Evolutionary conservation across 92 coral and sea anemone species (phyloP).

Genomic region (Plumapathes pennacea): DNA sequence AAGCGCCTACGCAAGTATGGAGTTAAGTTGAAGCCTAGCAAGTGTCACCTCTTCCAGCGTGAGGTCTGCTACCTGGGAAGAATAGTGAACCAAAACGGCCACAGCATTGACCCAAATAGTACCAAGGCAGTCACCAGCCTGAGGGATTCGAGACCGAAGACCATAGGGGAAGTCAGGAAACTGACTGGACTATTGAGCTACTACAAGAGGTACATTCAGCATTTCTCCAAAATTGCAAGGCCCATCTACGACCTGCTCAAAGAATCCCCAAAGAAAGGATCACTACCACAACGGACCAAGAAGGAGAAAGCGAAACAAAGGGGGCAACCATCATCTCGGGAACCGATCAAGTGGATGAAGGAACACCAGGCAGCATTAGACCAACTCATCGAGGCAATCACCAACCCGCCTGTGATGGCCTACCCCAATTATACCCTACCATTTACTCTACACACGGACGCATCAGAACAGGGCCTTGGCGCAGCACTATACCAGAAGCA

Average conservation of each 20-base stretch:
- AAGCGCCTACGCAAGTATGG: constrained; percentile 36
- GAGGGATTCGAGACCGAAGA: constrained; percentile 47
- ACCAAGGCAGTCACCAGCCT: constrained; percentile 40
- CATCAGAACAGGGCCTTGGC: constrained; percentile 37
- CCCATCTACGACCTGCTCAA: constrained; percentile 50
- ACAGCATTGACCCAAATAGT: constrained; percentile 40
- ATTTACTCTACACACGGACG: constrained; percentile 32
- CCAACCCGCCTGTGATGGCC: constrained; percentile 45
- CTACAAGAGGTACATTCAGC: constrained; percentile 43
- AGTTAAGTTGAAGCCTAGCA: constrained; percentile 51
- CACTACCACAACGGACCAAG: not conserved
- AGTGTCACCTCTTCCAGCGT: constrained; percentile 40
- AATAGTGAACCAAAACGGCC: constrained; percentile 42
- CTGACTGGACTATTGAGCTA: constrained; percentile 60
- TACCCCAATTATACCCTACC: constrained; percentile 35
- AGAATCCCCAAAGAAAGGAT: not conserved
- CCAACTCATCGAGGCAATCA: constrained; percentile 18
- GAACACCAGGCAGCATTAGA: constrained; percentile 46
- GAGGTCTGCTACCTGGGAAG: constrained; percentile 54
- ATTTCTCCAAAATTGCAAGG: constrained; percentile 31
- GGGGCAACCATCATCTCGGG: constrained; percentile 40
- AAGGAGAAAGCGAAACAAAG: constrained; percentile 4
- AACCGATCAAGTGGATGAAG: constrained; percentile 48
- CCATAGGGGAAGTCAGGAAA: constrained; percentile 49
- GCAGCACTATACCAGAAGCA: constrained; percentile 33